Conservation (phyloP, 23 tunicate genomes). For the Phallusia fumigata region DNA sequence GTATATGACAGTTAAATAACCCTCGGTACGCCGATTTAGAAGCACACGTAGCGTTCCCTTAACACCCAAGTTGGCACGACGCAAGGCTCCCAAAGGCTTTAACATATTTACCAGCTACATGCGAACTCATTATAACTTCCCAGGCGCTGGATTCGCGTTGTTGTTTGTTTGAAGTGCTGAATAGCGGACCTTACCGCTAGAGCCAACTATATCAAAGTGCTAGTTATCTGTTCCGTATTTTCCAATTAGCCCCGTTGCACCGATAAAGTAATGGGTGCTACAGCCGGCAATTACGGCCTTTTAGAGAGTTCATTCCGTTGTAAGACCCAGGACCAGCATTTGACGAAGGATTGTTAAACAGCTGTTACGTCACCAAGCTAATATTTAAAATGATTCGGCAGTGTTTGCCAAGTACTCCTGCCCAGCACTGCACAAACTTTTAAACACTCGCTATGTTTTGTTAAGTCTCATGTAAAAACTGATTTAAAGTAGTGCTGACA, state of each 20-base stretch:
- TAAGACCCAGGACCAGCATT: neutral
- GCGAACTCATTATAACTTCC: conserved; percentile 1
- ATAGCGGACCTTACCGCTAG: neutral
- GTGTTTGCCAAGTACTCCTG: neutral
- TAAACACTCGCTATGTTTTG: neutral
- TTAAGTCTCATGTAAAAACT: too few species aligned
- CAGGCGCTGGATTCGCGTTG: neutral
- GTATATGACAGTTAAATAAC: too few species aligned
- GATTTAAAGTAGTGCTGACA: too few species aligned
- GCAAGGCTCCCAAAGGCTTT: neutral
- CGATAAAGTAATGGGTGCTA: neutral
- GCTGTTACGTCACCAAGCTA: neutral
- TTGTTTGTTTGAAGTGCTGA: neutral
- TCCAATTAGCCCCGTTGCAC: conserved; percentile 4
- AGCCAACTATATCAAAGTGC: neutral
- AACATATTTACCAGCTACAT: neutral
- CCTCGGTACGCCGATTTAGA: too few species aligned
- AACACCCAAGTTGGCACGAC: neutral
- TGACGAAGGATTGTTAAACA: neutral
- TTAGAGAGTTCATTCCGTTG: neutral
- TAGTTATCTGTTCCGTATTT: neutral
- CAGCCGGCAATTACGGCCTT: neutral
- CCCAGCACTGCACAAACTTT: neutral
- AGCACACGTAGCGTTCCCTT: neutral
- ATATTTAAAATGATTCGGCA: conserved; percentile 3